phyloP scores from a whole-genome alignment of 2,113 vertebrate species.

The Plecturocebus donacophilus region DNA sequence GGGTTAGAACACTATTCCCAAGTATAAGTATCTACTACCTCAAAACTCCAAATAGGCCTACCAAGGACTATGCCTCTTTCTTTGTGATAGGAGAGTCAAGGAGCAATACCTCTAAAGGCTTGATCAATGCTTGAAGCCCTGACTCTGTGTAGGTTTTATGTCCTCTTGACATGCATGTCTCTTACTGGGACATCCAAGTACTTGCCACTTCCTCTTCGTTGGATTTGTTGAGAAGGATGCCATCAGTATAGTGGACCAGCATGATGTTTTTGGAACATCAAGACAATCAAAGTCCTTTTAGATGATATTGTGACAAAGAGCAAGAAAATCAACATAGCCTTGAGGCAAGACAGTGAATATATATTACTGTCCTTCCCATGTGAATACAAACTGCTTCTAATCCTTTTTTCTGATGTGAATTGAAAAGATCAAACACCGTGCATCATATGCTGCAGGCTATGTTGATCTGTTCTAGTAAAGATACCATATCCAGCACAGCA shows the following conservation, averaged over 20 bases:
- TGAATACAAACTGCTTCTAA: slow-evolving; percentile 71
- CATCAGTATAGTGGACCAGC: neutral
- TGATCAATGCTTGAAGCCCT: neutral
- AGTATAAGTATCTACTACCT: neutral
- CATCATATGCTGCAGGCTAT: slow-evolving; percentile 59
- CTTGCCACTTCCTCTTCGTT: neutral
- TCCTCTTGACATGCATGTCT: neutral
- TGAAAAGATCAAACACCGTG: slow-evolving; percentile 64
- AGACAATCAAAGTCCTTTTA: slow-evolving; percentile 58
- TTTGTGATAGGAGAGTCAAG: neutral
- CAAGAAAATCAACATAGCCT: slow-evolving; percentile 62
- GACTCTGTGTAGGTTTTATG: neutral
- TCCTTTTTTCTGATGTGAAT: slow-evolving; percentile 67
- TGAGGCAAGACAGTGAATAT: slow-evolving; percentile 56
- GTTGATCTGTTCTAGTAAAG: slow-evolving; percentile 52
- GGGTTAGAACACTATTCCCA: neutral
- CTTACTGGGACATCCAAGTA: neutral
- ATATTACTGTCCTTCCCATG: slow-evolving; percentile 53
- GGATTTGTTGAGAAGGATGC: neutral
- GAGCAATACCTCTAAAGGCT: neutral
- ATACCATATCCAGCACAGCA: neutral
- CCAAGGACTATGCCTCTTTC: neutral
- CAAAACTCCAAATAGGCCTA: neutral
- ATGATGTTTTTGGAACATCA: slow-evolving; percentile 18
- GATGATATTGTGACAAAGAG: slow-evolving; percentile 28